Evolutionary conservation across 2,113 vertebrate genomes (phyloP).

Genomic region (Cricetomys ansorgei): DNA sequence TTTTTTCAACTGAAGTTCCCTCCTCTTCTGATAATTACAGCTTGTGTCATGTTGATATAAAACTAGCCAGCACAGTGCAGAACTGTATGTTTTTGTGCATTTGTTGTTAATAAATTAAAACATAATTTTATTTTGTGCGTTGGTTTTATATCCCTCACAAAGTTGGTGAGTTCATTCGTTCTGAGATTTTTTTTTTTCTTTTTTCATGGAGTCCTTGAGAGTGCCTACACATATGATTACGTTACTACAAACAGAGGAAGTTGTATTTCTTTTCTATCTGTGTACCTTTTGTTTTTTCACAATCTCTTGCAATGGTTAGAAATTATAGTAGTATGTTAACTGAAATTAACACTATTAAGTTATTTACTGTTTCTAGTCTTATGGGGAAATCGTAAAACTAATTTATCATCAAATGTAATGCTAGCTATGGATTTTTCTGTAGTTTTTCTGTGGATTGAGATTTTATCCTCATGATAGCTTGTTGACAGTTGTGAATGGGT

Average conservation of each 20-base stretch:
- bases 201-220: background rate
- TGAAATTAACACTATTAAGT: background rate
- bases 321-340: background rate
- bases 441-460: too few relatives aligned
- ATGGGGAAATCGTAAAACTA: background rate
- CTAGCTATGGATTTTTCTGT: too few relatives aligned
- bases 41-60: too few relatives aligned
- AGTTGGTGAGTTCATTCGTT: too few relatives aligned
- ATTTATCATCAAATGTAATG: too few relatives aligned
- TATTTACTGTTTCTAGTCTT: background rate
- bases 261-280: background rate
- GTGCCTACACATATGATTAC: background rate
- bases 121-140: conserved; percentile 8
- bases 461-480: too few relatives aligned
- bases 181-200: background rate
- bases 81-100: background rate
- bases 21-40: too few relatives aligned
- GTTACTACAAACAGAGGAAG: background rate
- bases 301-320: background rate
- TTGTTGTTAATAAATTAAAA: conserved; percentile 35
- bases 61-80: too few relatives aligned
- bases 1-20: too few relatives aligned
- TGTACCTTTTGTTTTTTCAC: background rate
- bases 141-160: background rate
- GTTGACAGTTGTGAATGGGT: too few relatives aligned